These are phyloP conservation scores for Pachypeltis micranthus DNA, from an alignment of 1,140 invertebrate genomes.

Conservation along the genomic window DNA sequence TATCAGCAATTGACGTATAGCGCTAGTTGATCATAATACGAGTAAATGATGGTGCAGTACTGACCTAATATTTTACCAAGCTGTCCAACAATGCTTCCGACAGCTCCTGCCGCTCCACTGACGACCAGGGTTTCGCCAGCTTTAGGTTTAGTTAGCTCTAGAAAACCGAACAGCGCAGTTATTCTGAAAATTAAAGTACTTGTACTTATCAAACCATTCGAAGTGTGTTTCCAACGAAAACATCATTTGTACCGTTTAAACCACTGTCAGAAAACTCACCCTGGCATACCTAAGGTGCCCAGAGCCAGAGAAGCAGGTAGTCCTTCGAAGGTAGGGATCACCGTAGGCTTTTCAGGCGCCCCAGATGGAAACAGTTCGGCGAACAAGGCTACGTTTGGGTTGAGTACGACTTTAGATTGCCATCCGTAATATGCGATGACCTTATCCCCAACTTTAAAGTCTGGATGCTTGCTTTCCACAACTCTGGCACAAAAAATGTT, in stretches of 20 bases:
- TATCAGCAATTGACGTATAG: too few relatives aligned
- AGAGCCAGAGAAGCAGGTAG: slow-evolving; percentile 42
- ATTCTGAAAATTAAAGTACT: slow-evolving; percentile 31
- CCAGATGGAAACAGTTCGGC: neutral
- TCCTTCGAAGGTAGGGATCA: slow-evolving; percentile 39
- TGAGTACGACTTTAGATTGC: slow-evolving; percentile 38
- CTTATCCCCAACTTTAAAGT: slow-evolving; percentile 45
- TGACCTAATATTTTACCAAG: slow-evolving; percentile 52
- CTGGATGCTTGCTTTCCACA: slow-evolving; percentile 47
- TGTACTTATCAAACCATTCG: too few relatives aligned
- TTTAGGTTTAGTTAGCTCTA: slow-evolving; percentile 53
- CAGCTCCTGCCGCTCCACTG: slow-evolving; percentile 49
- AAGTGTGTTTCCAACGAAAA: too few relatives aligned
- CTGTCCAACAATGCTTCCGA: slow-evolving; percentile 60
- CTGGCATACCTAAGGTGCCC: slow-evolving; percentile 51
- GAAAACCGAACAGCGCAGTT: slow-evolving; percentile 59
- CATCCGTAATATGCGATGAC: slow-evolving; percentile 47
- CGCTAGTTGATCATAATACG: too few relatives aligned
- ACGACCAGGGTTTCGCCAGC: slow-evolving; percentile 54
- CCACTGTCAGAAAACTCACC: too few relatives aligned
- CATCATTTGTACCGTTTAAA: too few relatives aligned
- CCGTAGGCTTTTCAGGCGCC: slow-evolving; percentile 27
- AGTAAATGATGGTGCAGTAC: neutral
- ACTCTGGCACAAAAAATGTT: slow-evolving; percentile 38
- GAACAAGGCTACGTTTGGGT: slow-evolving; percentile 20